Percentiles rank a stretch among this genome's conserved stretches.
Conservation (phyloP, 2,113 vertebrate species). For the Pogona vitticeps region DNA sequence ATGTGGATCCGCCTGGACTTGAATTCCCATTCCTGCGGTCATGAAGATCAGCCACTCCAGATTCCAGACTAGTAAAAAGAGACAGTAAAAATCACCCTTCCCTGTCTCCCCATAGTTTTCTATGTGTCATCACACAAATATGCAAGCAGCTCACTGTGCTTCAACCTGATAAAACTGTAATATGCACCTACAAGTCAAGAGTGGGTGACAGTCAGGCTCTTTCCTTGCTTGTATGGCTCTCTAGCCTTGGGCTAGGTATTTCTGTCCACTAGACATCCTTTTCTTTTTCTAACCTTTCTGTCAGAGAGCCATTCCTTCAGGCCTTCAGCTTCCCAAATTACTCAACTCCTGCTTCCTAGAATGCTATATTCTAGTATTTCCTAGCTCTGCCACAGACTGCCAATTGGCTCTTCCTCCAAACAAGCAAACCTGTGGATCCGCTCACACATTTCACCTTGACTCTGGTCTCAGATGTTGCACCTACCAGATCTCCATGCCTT, state of each 20-base stretch:
- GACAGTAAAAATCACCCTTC: neutral
- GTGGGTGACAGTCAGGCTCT: neutral
- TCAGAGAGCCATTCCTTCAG: neutral
- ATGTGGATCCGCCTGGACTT: neutral
- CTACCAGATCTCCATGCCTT: neutral
- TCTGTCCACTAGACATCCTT: neutral
- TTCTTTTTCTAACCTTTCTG: neutral
- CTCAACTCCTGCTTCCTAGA: neutral
- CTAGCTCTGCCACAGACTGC: neutral
- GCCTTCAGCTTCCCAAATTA: neutral
- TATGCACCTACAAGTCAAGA: neutral
- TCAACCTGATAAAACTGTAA: neutral
- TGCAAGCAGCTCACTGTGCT: neutral
- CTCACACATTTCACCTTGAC: neutral
- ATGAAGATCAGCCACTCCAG: neutral
- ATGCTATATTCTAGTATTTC: neutral
- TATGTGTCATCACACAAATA: neutral
- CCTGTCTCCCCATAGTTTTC: neutral
- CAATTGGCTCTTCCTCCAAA: neutral
- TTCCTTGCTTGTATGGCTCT: neutral
- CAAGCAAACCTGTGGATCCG: neutral
- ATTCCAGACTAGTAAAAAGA: neutral
- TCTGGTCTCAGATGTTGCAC: neutral
- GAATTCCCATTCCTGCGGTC: no score
- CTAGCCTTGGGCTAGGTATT: neutral